These are phyloP conservation scores for Acrocephalus kingi DNA, from an alignment of 2,113 vertebrate species.

Conservation along the genomic window DNA sequence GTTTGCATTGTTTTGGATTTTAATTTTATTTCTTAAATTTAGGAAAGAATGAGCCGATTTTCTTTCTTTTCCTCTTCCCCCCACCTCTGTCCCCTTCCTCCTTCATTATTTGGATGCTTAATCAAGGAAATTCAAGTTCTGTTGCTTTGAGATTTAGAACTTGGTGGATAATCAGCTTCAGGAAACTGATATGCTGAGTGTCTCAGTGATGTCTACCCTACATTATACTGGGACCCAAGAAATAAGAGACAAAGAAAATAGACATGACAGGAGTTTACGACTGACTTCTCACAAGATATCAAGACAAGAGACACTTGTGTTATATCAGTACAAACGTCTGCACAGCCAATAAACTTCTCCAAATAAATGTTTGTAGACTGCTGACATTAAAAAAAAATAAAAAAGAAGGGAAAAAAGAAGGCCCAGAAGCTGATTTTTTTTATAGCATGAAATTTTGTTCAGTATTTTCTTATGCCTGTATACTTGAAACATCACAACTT, in stretches of 20 bases:
- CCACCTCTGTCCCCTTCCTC: fast-evolving
- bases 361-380: slow-evolving; percentile 22
- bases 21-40: not conserved
- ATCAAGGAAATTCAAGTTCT: not conserved
- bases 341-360: not conserved
- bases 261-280: not conserved
- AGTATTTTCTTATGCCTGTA: not conserved
- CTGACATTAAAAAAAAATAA: not conserved
- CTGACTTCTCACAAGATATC: not conserved
- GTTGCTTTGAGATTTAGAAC: not conserved
- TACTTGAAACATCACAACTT: not conserved
- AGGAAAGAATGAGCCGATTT: not conserved
- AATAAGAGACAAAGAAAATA: slow-evolving; percentile 23
- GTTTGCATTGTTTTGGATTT: not conserved
- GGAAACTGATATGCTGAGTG: not conserved
- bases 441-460: not conserved
- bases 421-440: not conserved
- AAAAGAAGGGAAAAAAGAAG: not conserved
- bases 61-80: too few species aligned
- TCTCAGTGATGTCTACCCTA: not conserved
- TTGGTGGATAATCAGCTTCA: not conserved
- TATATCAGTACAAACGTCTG: not conserved
- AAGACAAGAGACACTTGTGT: not conserved
- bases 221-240: not conserved
- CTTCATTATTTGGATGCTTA: not conserved